A percentile compares a stretch with the other conserved stretches of the same genome.
These are phyloP conservation scores for Drosophila colorata DNA, from an alignment of 2,888 invertebrate genomes.

Conservation along the genomic window DNA sequence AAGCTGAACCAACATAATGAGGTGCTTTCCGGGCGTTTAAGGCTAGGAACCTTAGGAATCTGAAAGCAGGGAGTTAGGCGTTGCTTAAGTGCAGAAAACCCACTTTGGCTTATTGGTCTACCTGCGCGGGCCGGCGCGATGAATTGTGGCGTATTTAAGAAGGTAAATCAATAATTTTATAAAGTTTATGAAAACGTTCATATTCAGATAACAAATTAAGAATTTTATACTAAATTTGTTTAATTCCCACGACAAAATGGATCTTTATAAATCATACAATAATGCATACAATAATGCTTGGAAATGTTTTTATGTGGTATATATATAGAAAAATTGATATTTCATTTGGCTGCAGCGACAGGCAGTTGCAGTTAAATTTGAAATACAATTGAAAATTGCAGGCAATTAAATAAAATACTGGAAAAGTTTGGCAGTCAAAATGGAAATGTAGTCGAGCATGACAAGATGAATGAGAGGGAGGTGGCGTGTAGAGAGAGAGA, in stretches of 20 bases:
- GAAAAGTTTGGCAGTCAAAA: slow-evolving; percentile 16
- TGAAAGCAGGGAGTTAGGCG: neutral
- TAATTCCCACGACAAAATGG: neutral
- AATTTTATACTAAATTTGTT: too few relatives aligned
- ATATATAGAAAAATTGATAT: neutral
- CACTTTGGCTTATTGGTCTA: slow-evolving; percentile 45
- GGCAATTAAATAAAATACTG: slow-evolving; percentile 62
- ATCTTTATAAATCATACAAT: neutral
- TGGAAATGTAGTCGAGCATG: neutral
- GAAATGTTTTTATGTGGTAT: neutral
- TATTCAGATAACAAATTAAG: too few relatives aligned
- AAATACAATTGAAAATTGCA: slow-evolving; percentile 59
- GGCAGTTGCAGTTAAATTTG: slow-evolving; percentile 17
- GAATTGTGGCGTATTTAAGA: slow-evolving; percentile 27
- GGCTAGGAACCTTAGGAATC: slow-evolving; percentile 12
- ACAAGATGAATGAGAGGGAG: neutral
- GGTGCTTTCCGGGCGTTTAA: slow-evolving; percentile 44
- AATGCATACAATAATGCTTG: neutral
- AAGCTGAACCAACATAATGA: slow-evolving; percentile 59
- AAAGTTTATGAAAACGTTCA: too few relatives aligned
- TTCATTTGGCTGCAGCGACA: neutral
- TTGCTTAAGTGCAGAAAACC: slow-evolving; percentile 10
- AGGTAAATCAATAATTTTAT: neutral
- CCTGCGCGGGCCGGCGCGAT: too few relatives aligned
- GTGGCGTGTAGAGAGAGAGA: too few relatives aligned